Conservation (phyloP, 2,113 vertebrate species). For the Myanophis thanlyinensis region DNA sequence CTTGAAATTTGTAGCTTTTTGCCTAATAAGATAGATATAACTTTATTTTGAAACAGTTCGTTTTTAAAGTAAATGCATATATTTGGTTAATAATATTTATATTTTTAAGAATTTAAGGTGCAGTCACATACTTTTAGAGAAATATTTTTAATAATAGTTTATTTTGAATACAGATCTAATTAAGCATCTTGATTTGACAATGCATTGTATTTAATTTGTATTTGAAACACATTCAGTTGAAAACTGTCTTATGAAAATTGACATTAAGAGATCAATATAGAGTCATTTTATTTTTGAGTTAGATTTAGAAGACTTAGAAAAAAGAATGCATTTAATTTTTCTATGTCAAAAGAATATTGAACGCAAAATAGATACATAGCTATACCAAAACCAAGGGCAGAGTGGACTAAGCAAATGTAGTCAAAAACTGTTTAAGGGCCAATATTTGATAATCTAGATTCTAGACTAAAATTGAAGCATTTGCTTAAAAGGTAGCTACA, state of each 20-base stretch:
- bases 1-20: not conserved
- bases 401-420: no score
- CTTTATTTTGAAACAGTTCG: not conserved
- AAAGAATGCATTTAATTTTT: not conserved
- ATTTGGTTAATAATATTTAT: not conserved
- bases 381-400: not conserved
- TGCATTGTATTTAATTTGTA: not conserved
- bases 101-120: not conserved
- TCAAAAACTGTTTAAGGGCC: not conserved
- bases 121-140: not conserved
- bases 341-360: not conserved
- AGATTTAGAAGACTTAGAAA: not conserved
- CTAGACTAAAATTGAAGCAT: not conserved
- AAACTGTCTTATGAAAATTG: not conserved
- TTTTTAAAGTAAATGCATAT: not conserved
- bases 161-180: conserved; percentile 9
- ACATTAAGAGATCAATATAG: not conserved
- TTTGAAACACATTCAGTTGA: not conserved
- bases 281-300: not conserved
- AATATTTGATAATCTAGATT: not conserved
- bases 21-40: not conserved
- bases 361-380: not conserved
- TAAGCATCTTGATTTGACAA: not conserved
- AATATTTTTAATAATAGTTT: not conserved
- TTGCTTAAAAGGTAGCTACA: not conserved